phyloP scores from a whole-genome alignment of 2,888 invertebrate species.

The Eucera pruinosa region DNA sequence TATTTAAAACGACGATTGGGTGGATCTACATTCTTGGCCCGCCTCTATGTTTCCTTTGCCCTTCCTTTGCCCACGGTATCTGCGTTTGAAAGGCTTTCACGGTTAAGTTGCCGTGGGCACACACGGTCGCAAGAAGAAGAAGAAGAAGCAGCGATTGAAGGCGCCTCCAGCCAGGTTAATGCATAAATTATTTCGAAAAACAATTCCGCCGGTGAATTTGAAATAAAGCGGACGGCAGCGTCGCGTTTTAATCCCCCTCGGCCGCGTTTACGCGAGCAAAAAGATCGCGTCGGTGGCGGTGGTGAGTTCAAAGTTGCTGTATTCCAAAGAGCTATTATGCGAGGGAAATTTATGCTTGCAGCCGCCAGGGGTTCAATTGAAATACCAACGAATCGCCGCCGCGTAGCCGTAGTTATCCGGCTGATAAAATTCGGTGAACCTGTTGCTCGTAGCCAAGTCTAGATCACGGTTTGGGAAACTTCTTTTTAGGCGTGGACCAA shows the following conservation, averaged over 20 bases:
- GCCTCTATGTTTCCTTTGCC: not conserved
- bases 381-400: not conserved
- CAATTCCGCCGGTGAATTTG: conserved; percentile 1
- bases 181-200: conserved; percentile 14
- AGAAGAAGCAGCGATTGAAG: not conserved
- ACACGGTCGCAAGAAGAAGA: not conserved
- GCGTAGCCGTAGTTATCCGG: not conserved
- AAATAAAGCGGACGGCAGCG: not conserved
- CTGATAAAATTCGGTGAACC: not conserved
- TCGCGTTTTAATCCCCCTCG: not conserved
- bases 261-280: not conserved
- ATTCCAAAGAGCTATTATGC: not conserved
- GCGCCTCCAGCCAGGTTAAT: not conserved
- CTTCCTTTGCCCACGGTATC: not conserved
- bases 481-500: too few relatives aligned
- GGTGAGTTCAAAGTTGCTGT: too few relatives aligned
- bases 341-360: not conserved
- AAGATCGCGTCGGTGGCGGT: too few relatives aligned
- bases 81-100: conserved; percentile 15
- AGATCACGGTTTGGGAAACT: too few relatives aligned
- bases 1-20: conserved; percentile 7
- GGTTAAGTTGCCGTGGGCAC: not conserved
- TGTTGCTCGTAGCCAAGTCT: not conserved
- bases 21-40: not conserved
- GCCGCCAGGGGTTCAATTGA: not conserved